Evolutionary conservation across 2,113 vertebrate species (phyloP).

Genomic region (Corythornis cristatus): DNA sequence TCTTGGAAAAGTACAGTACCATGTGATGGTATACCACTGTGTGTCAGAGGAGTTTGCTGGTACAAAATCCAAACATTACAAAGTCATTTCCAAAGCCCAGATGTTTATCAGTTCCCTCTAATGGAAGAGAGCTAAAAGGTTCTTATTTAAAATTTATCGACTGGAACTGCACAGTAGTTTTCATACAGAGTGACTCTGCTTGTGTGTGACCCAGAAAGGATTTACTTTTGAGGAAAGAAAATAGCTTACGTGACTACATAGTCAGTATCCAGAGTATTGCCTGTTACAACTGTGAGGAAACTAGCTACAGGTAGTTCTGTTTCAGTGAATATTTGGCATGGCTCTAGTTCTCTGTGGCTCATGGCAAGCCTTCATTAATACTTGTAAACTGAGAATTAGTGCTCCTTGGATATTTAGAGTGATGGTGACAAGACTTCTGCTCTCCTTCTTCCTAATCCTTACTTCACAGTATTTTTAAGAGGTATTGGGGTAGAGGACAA

Average conservation of each 20-base stretch:
- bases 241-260: neutral
- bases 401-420: neutral
- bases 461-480: neutral
- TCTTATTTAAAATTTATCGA: neutral
- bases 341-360: neutral
- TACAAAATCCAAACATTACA: conserved; percentile 45
- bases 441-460: neutral
- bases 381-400: neutral
- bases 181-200: neutral
- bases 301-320: neutral
- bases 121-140: neutral
- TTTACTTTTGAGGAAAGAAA: neutral
- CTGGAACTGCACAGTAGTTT: neutral
- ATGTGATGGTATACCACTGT: conserved; percentile 46
- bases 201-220: neutral
- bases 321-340: neutral
- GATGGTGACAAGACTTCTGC: neutral
- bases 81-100: conserved; percentile 49
- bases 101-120: conserved; percentile 21
- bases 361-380: neutral
- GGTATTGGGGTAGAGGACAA: neutral
- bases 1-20: conserved; percentile 57
- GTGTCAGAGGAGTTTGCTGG: conserved; percentile 34
- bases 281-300: neutral
- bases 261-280: neutral